A percentile compares a stretch with the other conserved stretches of the same genome.
Evolutionary conservation across 2,888 invertebrate genomes (phyloP).

Genomic region (Scaptomyza cyrtandrae): DNA sequence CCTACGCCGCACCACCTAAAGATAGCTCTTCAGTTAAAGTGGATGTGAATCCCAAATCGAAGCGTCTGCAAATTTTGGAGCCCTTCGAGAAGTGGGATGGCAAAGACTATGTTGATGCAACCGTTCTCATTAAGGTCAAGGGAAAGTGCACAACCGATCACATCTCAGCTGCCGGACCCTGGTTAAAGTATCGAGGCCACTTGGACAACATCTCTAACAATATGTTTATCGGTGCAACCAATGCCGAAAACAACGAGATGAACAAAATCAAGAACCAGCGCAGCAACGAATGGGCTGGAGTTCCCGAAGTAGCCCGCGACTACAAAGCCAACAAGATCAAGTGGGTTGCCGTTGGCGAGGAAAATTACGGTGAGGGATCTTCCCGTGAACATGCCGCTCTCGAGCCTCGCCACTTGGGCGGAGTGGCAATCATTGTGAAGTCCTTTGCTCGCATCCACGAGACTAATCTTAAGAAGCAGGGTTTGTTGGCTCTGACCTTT

Average conservation of each 20-base stretch:
- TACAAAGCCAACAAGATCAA: slow-evolving; percentile 94
- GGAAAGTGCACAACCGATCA: slow-evolving; percentile 99
- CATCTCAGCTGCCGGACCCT: slow-evolving; percentile 99
- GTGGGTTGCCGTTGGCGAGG: slow-evolving; percentile 96
- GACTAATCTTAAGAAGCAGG: slow-evolving; percentile 99
- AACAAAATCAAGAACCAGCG: slow-evolving; percentile 97
- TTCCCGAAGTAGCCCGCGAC: slow-evolving; percentile 96
- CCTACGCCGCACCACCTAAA: slow-evolving; percentile 94
- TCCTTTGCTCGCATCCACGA: slow-evolving; percentile 99
- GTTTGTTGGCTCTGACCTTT: slow-evolving; percentile 97
- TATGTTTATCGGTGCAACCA: slow-evolving; percentile 97
- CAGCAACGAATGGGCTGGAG: slow-evolving; percentile 93
- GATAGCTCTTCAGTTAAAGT: slow-evolving; percentile 86
- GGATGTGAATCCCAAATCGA: slow-evolving; percentile 93
- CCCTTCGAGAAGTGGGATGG: slow-evolving; percentile 99
- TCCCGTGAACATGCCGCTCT: slow-evolving; percentile 99
- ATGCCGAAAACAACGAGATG: slow-evolving; percentile 93
- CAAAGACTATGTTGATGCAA: slow-evolving; percentile 94
- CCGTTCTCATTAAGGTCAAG: slow-evolving; percentile 98
- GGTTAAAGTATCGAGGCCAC: slow-evolving; percentile 99
- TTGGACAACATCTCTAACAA: slow-evolving; percentile 99
- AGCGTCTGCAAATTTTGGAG: slow-evolving; percentile 95
- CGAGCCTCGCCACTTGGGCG: slow-evolving; percentile 97
- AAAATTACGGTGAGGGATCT: slow-evolving; percentile 95
- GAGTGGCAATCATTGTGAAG: slow-evolving; percentile 98